Evolutionary conservation across 37 sponge, comb jelly and placozoan genomes (phyloP), one percentile per base, ranked within the genome.

Genomic region (Aplysina aerophoba): DNA sequence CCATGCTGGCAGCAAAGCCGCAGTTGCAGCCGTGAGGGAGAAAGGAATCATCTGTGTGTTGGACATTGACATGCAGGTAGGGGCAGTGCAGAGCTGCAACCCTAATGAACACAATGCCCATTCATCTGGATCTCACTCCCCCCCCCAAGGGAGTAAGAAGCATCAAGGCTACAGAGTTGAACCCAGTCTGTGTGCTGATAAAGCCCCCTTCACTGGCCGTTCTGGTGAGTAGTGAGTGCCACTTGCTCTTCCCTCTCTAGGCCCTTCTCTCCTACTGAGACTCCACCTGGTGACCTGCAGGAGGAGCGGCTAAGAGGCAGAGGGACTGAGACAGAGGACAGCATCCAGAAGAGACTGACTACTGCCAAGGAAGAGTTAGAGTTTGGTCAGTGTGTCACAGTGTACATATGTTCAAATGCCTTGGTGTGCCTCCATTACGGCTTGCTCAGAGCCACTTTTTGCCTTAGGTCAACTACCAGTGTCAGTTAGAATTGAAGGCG

Each of bases 61-160:
- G 65, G 98, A 97, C 59, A 95, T 97, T 83, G 98, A 97, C 34
- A 93, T 97, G 88, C 98, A 96, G 88, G 96, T 91, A 67, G 0
- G 87, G 61, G 59, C 71, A 25, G 44, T n/a, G 2, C 12, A 73
- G 22, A 28, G 35, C 41, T 83, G 83, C 36, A n/a, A 65, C 63
- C 5, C 63, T 66, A 35, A 65, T 55, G 80, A 6, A 55, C 58
- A 55, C 20, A 22, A 22, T 33, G 40, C 53, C 0, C 27, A 30
- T 36, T 28, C 31, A 28, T 5, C 12, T 8, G 22, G 2, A 13
- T 30, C 27, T 79, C 53, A n/a, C 80, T 28, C 44, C 24, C 55
- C 41, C 33, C 22, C 2, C 68, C 24, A 63, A 97, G 96, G 95
- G 97, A 19, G 95, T 97, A 11, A 59, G 90, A 50, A 93, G 75